Conservation (phyloP, 2,113 vertebrate genomes). For the Cranoglanis bouderius region DNA sequence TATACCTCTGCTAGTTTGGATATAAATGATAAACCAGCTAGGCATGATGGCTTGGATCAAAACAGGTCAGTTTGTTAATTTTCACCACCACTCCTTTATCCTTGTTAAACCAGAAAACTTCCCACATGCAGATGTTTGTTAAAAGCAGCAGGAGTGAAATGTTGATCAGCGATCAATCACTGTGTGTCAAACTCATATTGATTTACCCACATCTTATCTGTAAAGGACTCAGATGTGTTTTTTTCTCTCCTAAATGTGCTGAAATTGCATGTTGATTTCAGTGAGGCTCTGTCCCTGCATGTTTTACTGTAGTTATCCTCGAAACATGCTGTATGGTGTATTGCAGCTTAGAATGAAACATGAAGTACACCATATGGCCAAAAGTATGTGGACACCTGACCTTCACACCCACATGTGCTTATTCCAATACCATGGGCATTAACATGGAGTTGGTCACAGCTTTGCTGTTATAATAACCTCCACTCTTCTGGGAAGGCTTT, state of each 20-base stretch:
- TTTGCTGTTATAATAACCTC: background rate
- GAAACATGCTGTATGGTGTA: background rate
- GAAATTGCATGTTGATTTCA: background rate
- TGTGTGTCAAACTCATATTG: background rate
- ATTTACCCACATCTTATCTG: background rate
- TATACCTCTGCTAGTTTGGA: background rate
- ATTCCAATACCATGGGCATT: background rate
- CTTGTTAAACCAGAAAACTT: background rate
- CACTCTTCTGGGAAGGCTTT: background rate
- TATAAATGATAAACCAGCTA: background rate
- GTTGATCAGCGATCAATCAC: background rate
- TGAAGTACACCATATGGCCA: background rate
- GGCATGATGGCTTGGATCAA: background rate
- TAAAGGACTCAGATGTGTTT: background rate
- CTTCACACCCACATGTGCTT: background rate
- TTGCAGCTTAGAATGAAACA: background rate
- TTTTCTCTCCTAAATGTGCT: background rate
- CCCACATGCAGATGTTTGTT: background rate
- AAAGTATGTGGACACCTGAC: background rate
- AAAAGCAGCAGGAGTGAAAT: background rate
- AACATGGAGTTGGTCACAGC: background rate
- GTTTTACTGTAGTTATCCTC: background rate
- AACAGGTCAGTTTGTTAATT: background rate
- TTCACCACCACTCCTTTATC: background rate
- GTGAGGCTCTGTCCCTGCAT: background rate